Evolutionary conservation across 2,797 vertebrate species (phyloP).

Genomic region (Danio albolineatus): DNA sequence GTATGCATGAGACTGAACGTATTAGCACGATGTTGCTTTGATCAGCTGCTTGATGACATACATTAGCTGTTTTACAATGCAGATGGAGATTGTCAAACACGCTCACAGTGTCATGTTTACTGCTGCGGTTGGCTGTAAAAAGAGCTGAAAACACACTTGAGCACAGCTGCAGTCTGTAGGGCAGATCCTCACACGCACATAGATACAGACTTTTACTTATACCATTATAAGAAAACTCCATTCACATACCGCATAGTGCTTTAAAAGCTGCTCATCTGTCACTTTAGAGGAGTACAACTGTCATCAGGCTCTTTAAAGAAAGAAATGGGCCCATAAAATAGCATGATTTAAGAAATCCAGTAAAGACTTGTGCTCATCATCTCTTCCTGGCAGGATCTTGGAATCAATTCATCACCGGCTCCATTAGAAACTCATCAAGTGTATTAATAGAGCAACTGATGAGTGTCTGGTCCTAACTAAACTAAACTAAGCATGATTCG

Average conservation of each 20-base stretch:
- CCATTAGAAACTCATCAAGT: slow-evolving; percentile 42
- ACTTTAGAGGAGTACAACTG: slow-evolving; percentile 20
- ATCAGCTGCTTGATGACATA: slow-evolving; percentile 19
- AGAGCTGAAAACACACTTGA: slow-evolving; percentile 6
- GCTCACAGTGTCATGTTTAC: slow-evolving; percentile 34
- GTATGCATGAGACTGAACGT: neutral
- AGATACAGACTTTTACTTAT: slow-evolving; percentile 10
- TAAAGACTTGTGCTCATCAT: slow-evolving; percentile 37
- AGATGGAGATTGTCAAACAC: slow-evolving; percentile 15
- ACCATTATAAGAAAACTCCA: slow-evolving; percentile 14
- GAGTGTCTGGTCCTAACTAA: slow-evolving; percentile 31
- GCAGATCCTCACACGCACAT: slow-evolving; percentile 1
- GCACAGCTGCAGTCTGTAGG: slow-evolving; percentile 26
- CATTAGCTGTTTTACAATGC: slow-evolving; percentile 19
- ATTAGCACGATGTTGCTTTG: slow-evolving; percentile 16
- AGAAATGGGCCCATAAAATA: slow-evolving; percentile 25
- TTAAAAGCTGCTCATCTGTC: slow-evolving; percentile 48
- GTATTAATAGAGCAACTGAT: slow-evolving; percentile 32
- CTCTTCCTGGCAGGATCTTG: slow-evolving; percentile 34
- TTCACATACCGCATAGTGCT: slow-evolving; percentile 16
- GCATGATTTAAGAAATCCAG: slow-evolving; percentile 37
- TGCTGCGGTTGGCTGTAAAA: slow-evolving; percentile 9
- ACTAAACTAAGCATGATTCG: slow-evolving; percentile 30
- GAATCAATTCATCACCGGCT: slow-evolving; percentile 25
- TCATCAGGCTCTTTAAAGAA: slow-evolving; percentile 6